phyloP scores from a whole-genome alignment of 2,888 invertebrate genomes.

The Chironomus tentans region DNA sequence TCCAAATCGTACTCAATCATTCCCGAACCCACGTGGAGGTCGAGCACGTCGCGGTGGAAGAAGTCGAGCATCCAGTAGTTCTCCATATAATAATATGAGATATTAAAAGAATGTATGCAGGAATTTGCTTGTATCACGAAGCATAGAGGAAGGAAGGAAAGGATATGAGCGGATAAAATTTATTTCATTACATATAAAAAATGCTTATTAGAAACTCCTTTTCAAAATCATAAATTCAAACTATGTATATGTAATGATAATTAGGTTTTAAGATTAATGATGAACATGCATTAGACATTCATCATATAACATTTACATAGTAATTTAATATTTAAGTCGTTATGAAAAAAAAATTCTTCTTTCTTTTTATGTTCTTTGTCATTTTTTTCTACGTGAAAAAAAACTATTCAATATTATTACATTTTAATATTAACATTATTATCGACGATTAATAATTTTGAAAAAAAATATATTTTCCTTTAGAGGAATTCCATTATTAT shows the following conservation, averaged over 20 bases:
- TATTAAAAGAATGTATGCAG: conserved; percentile 1
- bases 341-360: too few species aligned
- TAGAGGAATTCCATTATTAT: neutral
- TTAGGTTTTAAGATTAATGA: too few species aligned
- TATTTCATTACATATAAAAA: neutral
- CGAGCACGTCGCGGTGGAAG: conserved; percentile 6
- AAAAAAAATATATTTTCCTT: neutral
- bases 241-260: too few species aligned
- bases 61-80: neutral
- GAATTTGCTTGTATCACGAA: neutral
- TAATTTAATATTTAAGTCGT: too few species aligned
- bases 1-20: conserved; percentile 4
- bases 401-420: neutral
- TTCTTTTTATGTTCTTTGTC: too few species aligned
- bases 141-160: neutral
- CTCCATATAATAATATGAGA: conserved; percentile 7
- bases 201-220: neutral
- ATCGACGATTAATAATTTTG: neutral
- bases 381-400: too few species aligned
- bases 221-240: neutral
- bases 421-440: neutral
- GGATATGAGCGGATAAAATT: neutral
- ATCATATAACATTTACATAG: too few species aligned
- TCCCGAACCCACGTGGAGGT: conserved; percentile 9
- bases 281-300: too few species aligned